Evolutionary conservation across 1,140 invertebrate genomes (phyloP), one percentile per base, ranked within the genome.

Genomic region (Pemphigus obesinymphae): DNA sequence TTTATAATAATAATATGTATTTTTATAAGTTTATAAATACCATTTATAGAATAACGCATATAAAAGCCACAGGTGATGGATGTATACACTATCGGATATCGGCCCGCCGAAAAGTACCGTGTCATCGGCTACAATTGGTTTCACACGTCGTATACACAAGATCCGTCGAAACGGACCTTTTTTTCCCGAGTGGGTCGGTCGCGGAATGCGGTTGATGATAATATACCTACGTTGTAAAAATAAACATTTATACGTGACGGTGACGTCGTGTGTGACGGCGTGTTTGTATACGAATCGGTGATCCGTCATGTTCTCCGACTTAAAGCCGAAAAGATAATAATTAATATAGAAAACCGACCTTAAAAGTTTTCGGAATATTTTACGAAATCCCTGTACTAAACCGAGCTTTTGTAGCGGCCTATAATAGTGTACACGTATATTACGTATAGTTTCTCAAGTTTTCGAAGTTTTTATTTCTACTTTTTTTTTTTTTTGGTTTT

Each of bases 121-220:
- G 72, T 78, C 73, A 55, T 58, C n/a, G n/a, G n/a, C 50, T 58
- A 78, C 73, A 58, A 58, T 78, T 58, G 31, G 53, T 53, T 31
- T 37, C n/a, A 15, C 6, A 5, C n/a, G n/a, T n/a, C n/a, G n/a
- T n/a, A n/a, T n/a, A n/a, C n/a, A n/a, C n/a, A n/a, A n/a, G 45
- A 70, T 45, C 8, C 13, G 66, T 70, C n/a, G 7, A 45, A n/a
- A 43, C 11, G 73, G 31, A 58, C 73, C 73, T 78, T 58, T 78
- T 45, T 45, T 45, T 70, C 8, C 58, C 34, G 73, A 78, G 53
- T 78, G 73, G 31, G 20, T 58, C 48, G 45, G 26, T n/a, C n/a
- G n/a, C n/a, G 48, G 73, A 48, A 78, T 78, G 73, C 73, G 29
- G 50, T 78, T n/a, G 29, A 23, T 34, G n/a, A n/a, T n/a, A n/a